phyloP scores from a whole-genome alignment of 2,888 invertebrate species.

The Barypeithes pellucidus region DNA sequence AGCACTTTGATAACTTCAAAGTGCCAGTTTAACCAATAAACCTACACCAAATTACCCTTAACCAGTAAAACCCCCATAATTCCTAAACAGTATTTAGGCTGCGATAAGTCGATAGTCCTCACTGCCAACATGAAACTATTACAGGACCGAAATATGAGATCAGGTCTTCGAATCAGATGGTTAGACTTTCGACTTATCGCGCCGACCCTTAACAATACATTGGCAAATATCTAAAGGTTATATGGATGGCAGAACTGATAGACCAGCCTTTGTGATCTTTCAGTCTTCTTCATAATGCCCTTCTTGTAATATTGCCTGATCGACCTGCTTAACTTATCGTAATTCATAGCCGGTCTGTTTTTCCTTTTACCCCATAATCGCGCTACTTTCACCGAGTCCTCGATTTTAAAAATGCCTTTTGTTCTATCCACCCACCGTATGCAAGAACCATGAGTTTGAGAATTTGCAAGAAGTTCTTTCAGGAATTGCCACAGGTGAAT shows the following conservation, averaged over 20 bases:
- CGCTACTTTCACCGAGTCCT: constrained; percentile 98
- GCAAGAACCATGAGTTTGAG: constrained; percentile 92
- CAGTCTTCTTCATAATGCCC: constrained; percentile 99
- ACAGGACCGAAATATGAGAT: constrained; percentile 48
- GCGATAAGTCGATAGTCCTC: constrained; percentile 30
- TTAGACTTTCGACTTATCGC: constrained; percentile 7
- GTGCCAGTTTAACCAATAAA: constrained; percentile 56
- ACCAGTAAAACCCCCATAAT: constrained; percentile 49
- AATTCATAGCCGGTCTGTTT: constrained; percentile 99
- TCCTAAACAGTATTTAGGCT: constrained; percentile 48
- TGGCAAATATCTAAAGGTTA: constrained; percentile 77
- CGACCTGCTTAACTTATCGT: constrained; percentile 97
- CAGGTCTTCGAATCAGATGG: constrained; percentile 42
- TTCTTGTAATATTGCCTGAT: constrained; percentile 99
- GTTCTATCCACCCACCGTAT: constrained; percentile 97
- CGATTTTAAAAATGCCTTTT: constrained; percentile 98
- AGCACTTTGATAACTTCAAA: constrained; percentile 67
- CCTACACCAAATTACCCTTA: constrained; percentile 58
- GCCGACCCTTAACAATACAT: neutral
- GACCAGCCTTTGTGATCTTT: constrained; percentile 96
- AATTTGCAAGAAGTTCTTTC: constrained; percentile 92
- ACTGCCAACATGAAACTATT: constrained; percentile 48
- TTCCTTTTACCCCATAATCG: constrained; percentile 98
- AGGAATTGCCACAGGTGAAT: constrained; percentile 99
- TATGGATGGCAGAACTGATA: constrained; percentile 99